Conservation (phyloP, 2,797 vertebrate genomes). For the Labroides dimidiatus region DNA sequence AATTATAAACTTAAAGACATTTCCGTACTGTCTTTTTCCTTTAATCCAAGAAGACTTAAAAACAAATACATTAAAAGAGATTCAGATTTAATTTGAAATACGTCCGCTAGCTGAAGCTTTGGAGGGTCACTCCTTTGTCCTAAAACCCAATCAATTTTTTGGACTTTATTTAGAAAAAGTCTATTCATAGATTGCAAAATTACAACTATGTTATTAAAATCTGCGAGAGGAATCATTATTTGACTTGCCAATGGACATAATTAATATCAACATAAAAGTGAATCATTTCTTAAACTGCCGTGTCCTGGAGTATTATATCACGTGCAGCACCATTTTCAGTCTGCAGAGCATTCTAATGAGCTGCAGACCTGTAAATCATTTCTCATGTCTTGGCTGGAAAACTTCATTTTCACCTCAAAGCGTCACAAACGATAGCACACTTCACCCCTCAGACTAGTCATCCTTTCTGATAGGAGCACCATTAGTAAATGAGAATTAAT, state of each 20-base stretch:
- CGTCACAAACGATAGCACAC: slow-evolving; percentile 33
- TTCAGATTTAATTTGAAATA: slow-evolving; percentile 60
- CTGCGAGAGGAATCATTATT: slow-evolving; percentile 28
- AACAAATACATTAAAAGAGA: slow-evolving; percentile 63
- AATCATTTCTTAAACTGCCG: slow-evolving; percentile 5
- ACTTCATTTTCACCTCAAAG: slow-evolving; percentile 64
- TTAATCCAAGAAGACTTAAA: slow-evolving; percentile 27
- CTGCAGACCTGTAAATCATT: slow-evolving; percentile 71
- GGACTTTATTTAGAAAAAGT: slow-evolving; percentile 27
- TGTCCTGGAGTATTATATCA: slow-evolving; percentile 9
- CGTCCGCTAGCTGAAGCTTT: slow-evolving; percentile 23
- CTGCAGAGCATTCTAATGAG: slow-evolving; percentile 52
- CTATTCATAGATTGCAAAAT: slow-evolving; percentile 36
- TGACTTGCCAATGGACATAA: slow-evolving; percentile 23
- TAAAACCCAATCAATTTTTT: slow-evolving; percentile 53
- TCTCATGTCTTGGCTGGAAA: slow-evolving; percentile 61
- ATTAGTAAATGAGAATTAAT: slow-evolving; percentile 82
- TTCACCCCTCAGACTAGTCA: slow-evolving; percentile 55
- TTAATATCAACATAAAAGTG: slow-evolving; percentile 38
- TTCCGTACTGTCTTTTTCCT: slow-evolving; percentile 27
- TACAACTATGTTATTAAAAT: slow-evolving; percentile 26
- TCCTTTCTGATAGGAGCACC: slow-evolving; percentile 60
- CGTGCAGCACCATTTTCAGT: slow-evolving; percentile 18
- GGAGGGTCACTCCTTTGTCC: slow-evolving; percentile 42
- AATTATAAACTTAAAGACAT: slow-evolving; percentile 60